Evolutionary conservation across 1,140 invertebrate genomes (phyloP).

Genomic region (Mycetomoellerius zeteki): DNA sequence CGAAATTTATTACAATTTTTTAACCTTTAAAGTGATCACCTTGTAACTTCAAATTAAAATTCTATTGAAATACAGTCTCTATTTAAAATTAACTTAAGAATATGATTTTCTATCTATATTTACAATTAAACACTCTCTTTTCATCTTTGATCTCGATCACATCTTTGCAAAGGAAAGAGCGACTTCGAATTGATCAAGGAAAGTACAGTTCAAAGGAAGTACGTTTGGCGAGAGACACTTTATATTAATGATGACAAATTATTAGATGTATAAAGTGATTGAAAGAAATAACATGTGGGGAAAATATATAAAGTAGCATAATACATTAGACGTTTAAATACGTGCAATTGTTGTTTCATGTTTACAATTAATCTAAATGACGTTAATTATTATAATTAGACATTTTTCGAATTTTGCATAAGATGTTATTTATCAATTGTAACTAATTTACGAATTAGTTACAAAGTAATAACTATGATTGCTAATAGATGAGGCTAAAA

Average conservation of each 20-base stretch:
- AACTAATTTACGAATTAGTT: slow-evolving; percentile 19
- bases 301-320: slow-evolving; percentile 23
- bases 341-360: slow-evolving; percentile 48
- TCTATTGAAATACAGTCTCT: background rate
- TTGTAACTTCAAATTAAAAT: slow-evolving; percentile 18
- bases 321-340: slow-evolving; percentile 41
- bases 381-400: slow-evolving; percentile 47
- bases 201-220: background rate
- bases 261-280: slow-evolving; percentile 6
- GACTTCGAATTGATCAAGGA: background rate
- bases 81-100: background rate
- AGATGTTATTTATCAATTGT: background rate
- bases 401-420: background rate
- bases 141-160: background rate
- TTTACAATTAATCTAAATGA: slow-evolving; percentile 37
- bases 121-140: background rate
- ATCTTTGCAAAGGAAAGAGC: background rate
- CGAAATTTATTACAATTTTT: background rate
- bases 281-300: slow-evolving; percentile 26
- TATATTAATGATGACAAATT: slow-evolving; percentile 12
- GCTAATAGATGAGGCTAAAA: slow-evolving; percentile 28
- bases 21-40: background rate
- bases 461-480: slow-evolving; percentile 32
- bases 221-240: background rate
- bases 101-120: slow-evolving; percentile 24